Percentiles rank a stretch among this genome's conserved stretches.
phyloP scores from a whole-genome alignment of 2,888 invertebrate genomes.

The Dugesia japonica region DNA sequence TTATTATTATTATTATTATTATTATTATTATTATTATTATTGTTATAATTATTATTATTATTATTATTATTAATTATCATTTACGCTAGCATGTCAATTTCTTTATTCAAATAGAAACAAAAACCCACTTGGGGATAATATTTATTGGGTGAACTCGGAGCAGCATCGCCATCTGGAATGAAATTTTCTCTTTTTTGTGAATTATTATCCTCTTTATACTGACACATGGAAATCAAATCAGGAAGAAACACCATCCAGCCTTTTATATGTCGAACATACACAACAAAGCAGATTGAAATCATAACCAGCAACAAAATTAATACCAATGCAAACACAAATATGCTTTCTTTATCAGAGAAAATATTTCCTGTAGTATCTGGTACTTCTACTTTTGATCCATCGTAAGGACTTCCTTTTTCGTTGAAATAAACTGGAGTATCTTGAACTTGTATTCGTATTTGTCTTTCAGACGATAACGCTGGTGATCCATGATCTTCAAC shows the following conservation, averaged over 20 bases:
- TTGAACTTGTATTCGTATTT: neutral
- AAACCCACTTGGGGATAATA: neutral
- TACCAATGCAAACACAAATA: neutral
- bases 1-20: too few species aligned
- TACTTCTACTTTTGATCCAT: neutral
- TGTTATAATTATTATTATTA: too few species aligned
- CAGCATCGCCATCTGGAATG: neutral
- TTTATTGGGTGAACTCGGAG: neutral
- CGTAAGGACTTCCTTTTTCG: neutral
- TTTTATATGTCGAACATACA: constrained; percentile 12
- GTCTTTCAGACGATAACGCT: neutral
- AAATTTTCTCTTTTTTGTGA: neutral
- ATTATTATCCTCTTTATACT: neutral
- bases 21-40: too few species aligned
- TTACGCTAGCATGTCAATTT: too few species aligned
- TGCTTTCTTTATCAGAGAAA: neutral
- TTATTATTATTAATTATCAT: too few species aligned
- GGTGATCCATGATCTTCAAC: constrained; percentile 24
- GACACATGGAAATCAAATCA: neutral
- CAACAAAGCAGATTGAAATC: neutral
- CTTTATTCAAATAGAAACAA: too few species aligned
- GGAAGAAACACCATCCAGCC: neutral
- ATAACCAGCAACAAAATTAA: neutral
- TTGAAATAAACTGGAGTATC: neutral
- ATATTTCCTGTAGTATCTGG: neutral